Base-by-base conservation (phyloP, 1,140 invertebrate genomes). In the Epicauta chinensis region DNA sequence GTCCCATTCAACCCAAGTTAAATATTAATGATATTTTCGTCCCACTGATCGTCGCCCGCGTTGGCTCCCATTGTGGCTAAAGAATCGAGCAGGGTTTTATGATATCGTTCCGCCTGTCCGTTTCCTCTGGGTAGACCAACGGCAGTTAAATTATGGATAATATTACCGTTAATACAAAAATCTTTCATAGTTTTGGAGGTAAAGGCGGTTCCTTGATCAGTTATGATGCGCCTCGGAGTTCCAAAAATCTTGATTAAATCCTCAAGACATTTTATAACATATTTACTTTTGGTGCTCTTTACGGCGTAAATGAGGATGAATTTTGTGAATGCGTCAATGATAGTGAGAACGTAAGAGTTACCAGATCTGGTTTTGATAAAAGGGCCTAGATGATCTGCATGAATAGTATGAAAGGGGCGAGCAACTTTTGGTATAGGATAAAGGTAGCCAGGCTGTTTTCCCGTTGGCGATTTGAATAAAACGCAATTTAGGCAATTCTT, bases 81-180 rank as follows among this genome's bases (percentile, higher is more conserved):
- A 44, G 56, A 58, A 15, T 61, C 49, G 12, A 51, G 43, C 15
- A 63, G 16, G 1, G 49, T 53, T 9, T n/a, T 11, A 39, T 66
- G 65, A 9, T 58, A 51, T 13, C 61, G 12, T 47, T 68, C 62
- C 0, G 65, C 52, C 41, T 65, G 62, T 0, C 57, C 64, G 31
- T 66, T 68, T 1, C 51, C 61, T 13, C 61, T 47, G 6, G 63
- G 63, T n/a, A 63, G 40, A 14, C 58, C 66, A 2, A 62, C 55
- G 0, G 61, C 62, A 4, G 61, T 56, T n/a, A 55, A 11, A 10
- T 49, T 36, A 12, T 60, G 63, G 2, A 53, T 37, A 7, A 66
- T 62, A 1, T 43, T 47, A 32, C 53, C 45, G 29, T 12, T 6
- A 11, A 13, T 4, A 46, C 60, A 63, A 38, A 62, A 65, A 1